Evolutionary conservation across 2,797 vertebrate species (phyloP).

Genomic region (Monodelphis domestica): DNA sequence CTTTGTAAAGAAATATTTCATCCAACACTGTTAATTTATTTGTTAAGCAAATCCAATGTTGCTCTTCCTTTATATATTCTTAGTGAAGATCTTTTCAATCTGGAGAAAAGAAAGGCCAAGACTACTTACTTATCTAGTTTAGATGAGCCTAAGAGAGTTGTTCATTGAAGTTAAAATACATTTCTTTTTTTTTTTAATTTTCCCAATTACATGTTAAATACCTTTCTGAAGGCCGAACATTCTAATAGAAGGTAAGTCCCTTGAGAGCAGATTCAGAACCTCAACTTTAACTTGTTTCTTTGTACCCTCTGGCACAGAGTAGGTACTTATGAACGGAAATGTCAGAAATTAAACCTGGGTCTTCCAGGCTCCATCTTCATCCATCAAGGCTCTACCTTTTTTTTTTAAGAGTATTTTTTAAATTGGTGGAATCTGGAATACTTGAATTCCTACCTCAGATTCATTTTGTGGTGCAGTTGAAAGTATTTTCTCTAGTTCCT

Average conservation of each 20-base stretch:
- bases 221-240: not conserved
- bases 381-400: not conserved
- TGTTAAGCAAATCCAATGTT: not conserved
- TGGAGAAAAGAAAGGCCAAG: not conserved
- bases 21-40: not conserved
- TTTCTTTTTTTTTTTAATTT: no score
- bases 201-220: no score
- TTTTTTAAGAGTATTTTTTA: not conserved
- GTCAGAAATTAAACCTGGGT: not conserved
- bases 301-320: not conserved
- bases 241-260: not conserved
- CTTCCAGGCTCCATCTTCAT: not conserved
- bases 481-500: slow-evolving; percentile 94
- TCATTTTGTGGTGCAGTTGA: slow-evolving; percentile 88
- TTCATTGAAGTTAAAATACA: not conserved
- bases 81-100: not conserved
- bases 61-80: not conserved
- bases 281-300: not conserved
- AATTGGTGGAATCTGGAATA: slow-evolving; percentile 18
- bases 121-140: not conserved
- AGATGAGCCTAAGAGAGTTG: not conserved
- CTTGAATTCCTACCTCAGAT: slow-evolving; percentile 87
- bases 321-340: not conserved
- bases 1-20: not conserved
- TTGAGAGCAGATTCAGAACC: not conserved